phyloP scores from a whole-genome alignment of 1,140 invertebrate species.

The Conus ventricosus region DNA sequence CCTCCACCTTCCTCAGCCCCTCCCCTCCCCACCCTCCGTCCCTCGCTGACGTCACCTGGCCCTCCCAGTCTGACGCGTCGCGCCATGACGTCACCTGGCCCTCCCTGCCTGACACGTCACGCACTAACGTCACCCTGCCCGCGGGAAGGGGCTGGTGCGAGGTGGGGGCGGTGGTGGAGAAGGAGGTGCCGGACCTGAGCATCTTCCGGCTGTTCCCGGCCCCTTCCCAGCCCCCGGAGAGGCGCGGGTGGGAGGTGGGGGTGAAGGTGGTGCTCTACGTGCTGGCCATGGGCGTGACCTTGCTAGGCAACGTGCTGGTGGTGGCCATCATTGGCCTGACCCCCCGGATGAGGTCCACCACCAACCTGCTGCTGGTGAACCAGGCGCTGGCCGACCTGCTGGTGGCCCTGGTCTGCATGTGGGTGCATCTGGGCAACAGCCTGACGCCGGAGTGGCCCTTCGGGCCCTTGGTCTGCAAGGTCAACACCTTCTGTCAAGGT shows the following conservation, averaged over 20 bases:
- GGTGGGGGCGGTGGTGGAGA: background rate
- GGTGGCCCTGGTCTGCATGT: slow-evolving; percentile 75
- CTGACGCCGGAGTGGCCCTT: slow-evolving; percentile 69
- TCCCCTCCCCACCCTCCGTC: background rate
- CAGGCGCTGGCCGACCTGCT: slow-evolving; percentile 94
- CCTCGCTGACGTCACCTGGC: too few species aligned
- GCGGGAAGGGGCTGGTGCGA: background rate
- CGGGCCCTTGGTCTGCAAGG: slow-evolving; percentile 75
- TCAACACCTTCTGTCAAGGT: slow-evolving; percentile 77
- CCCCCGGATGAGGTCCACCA: slow-evolving; percentile 55
- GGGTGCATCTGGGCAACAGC: slow-evolving; percentile 74
- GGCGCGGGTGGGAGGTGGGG: slow-evolving; percentile 40
- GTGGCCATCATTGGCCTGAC: slow-evolving; percentile 57
- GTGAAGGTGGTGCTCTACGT: slow-evolving; percentile 62
- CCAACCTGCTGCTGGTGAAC: slow-evolving; percentile 91
- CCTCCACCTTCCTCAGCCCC: too few species aligned
- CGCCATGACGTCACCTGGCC: too few species aligned
- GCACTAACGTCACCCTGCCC: background rate
- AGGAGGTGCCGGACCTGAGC: background rate
- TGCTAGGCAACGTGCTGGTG: slow-evolving; percentile 57
- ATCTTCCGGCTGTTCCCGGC: slow-evolving; percentile 4
- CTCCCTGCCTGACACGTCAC: too few species aligned
- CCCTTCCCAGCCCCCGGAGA: background rate
- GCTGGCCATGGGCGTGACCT: slow-evolving; percentile 53
- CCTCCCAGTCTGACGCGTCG: too few species aligned